These are phyloP conservation scores for Macrotrachela quadricornifera DNA, from an alignment of 1,140 invertebrate genomes.

Conservation along the genomic window DNA sequence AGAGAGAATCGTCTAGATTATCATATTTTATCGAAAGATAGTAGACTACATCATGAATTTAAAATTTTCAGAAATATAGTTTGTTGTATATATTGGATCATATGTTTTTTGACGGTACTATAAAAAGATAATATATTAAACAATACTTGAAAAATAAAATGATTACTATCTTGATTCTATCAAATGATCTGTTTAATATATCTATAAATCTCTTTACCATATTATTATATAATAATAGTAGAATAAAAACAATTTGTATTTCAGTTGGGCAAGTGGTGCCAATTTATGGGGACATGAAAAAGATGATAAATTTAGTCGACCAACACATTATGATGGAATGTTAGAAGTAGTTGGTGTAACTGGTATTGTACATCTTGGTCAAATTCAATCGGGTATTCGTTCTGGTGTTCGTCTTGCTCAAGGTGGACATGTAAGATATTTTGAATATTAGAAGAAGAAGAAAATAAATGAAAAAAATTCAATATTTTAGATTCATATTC, in stretches of 20 bases:
- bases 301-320: conserved; percentile 89
- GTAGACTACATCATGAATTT: too few species aligned
- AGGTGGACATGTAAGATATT: conserved; percentile 39
- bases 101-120: too few species aligned
- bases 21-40: too few species aligned
- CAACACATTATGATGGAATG: conserved; percentile 97
- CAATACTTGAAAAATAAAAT: too few species aligned
- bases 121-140: too few species aligned
- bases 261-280: conserved; percentile 90
- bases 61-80: too few species aligned
- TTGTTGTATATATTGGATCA: too few species aligned
- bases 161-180: too few species aligned
- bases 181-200: neutral
- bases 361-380: conserved; percentile 92
- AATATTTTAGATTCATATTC: conserved; percentile 44
- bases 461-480: conserved; percentile 36
- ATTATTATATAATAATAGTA: neutral
- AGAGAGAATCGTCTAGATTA: too few species aligned
- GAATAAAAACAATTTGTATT: conserved; percentile 9
- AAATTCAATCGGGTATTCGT: conserved; percentile 69
- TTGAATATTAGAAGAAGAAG: too few species aligned
- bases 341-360: conserved; percentile 94
- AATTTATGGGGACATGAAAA: conserved; percentile 99
- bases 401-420: conserved; percentile 91
- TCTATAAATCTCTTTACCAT: neutral